Base-by-base conservation (phyloP, 1,140 invertebrate genomes). In the Saccostrea echinata region DNA sequence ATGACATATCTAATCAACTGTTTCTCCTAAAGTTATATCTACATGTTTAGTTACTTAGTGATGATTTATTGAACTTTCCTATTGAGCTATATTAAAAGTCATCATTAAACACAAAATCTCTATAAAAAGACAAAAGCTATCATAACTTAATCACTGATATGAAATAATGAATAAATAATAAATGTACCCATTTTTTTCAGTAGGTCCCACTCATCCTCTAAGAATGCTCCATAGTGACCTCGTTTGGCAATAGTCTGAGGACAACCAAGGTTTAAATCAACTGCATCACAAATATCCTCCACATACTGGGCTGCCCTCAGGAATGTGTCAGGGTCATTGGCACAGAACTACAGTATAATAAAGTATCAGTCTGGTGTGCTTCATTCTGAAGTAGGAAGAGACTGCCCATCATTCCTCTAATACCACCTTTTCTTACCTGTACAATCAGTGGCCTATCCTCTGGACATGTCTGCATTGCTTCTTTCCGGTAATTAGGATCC, bases 241-340 rank as follows among this genome's bases (percentile, higher is more conserved):
- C 97, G 95, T 94, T 98, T 98, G 2, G 98, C 98, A 89, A 99
- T 99, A 4, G 97, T 97, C 95, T 99, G 98, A 0, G 98, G 98
- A 95, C 98, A 99, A 0, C 99, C 99, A 85, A 99, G 96, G 95
- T 99, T 99, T n/a, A 99, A 96, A 95, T 99, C 99, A 84, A 99
- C 97, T 18, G 98, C 99, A 96, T 99, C 98, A 95, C 98, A 99
- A 91, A 97, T 95, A 81, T 96, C 96, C 94, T 98, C 97, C 18
- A 97, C 98, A 24, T 98, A 94, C 90, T 97, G 95, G 6, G 97
- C 98, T 52, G 99, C 99, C 94, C 97, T 96, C 84, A 98, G 94
- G 92, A 99, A 96, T 27, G 96, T 96, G 80, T 98, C 96, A 9
- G 98, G 97, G 95, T 99, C 97, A 95, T 99, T 99, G 0, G 98